Conservation (phyloP, 2,113 vertebrate species). For the Ploceus nigricollis region DNA sequence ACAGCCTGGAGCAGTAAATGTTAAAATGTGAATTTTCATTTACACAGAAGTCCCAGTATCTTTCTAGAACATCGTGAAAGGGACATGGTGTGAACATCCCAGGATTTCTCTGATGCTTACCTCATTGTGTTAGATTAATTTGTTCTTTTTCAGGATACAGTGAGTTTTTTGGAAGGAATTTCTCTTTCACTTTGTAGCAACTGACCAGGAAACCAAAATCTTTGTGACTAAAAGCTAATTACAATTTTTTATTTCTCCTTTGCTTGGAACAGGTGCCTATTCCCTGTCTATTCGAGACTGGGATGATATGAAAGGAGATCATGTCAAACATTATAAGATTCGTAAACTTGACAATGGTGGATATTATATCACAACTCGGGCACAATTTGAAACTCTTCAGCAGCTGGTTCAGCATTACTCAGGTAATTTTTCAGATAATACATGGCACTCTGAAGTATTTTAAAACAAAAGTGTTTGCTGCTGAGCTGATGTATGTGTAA, state of each 20-base stretch:
- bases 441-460: neutral
- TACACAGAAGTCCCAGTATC: neutral
- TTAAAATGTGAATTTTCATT: conserved; percentile 12
- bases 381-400: conserved; percentile 94
- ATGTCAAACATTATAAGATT: conserved; percentile 99
- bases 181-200: neutral
- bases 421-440: conserved; percentile 77
- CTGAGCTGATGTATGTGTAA: neutral
- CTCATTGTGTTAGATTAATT: neutral
- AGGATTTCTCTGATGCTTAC: neutral
- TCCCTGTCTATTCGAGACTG: conserved; percentile 97
- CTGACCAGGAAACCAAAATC: neutral
- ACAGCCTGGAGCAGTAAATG: neutral
- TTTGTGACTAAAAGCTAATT: neutral
- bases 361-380: conserved; percentile 96
- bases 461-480: conserved; percentile 37
- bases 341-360: conserved; percentile 97
- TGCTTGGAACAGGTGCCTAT: conserved; percentile 85
- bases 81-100: neutral
- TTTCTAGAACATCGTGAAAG: neutral
- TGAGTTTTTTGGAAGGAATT: neutral
- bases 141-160: neutral
- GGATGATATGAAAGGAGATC: conserved; percentile 95
- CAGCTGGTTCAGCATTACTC: conserved; percentile 96
- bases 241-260: neutral